A percentile compares a stretch with the other conserved stretches of the same genome.
These are phyloP conservation scores for Aphidius colemani DNA, from an alignment of 2,888 invertebrate genomes.

Conservation along the genomic window DNA sequence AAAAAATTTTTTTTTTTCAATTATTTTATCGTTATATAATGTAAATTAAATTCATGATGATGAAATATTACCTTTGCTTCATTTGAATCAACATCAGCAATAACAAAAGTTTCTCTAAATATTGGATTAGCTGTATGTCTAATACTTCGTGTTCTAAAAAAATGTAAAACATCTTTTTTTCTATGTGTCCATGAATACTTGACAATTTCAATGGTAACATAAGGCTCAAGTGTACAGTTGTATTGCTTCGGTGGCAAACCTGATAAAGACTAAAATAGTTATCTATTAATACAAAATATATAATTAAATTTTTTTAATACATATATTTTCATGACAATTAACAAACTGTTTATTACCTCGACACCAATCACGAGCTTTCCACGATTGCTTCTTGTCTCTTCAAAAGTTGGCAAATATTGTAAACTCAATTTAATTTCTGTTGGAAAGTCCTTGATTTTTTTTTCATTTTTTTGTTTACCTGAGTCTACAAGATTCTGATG, in stretches of 20 bases:
- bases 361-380: slow-evolving; percentile 56
- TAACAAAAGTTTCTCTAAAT: slow-evolving; percentile 59
- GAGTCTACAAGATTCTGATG: slow-evolving; percentile 47
- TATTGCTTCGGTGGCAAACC: slow-evolving; percentile 61
- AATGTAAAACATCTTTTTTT: slow-evolving; percentile 55
- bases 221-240: slow-evolving; percentile 58
- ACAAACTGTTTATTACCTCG: slow-evolving; percentile 45
- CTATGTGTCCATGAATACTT: slow-evolving; percentile 55
- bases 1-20: slow-evolving; percentile 1
- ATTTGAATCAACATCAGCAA: slow-evolving; percentile 53
- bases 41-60: not conserved
- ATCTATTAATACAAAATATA: slow-evolving; percentile 33
- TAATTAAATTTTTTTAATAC: slow-evolving; percentile 25
- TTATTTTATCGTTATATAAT: not conserved
- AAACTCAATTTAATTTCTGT: slow-evolving; percentile 56
- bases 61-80: slow-evolving; percentile 53
- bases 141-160: slow-evolving; percentile 56
- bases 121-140: slow-evolving; percentile 59
- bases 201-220: slow-evolving; percentile 52
- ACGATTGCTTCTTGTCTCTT: slow-evolving; percentile 31
- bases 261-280: slow-evolving; percentile 50
- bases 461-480: slow-evolving; percentile 45
- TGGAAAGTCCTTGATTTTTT: slow-evolving; percentile 48
- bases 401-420: slow-evolving; percentile 52
- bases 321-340: not conserved